phyloP scores from a whole-genome alignment of 2,797 vertebrate genomes.

The Trichosurus vulpecula region DNA sequence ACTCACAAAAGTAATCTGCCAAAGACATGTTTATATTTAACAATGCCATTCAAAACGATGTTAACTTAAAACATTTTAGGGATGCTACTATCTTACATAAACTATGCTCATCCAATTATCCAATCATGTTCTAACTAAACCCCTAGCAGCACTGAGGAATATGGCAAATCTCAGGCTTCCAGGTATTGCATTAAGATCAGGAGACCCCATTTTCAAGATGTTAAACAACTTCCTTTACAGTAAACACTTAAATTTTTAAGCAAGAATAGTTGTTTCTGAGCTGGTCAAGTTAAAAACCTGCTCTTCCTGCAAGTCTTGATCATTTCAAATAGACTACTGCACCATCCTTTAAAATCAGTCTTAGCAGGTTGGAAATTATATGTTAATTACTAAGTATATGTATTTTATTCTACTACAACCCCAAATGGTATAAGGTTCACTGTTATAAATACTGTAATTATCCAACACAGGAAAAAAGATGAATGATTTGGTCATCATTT shows the following conservation, averaged over 20 bases:
- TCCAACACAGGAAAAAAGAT: slow-evolving; percentile 32
- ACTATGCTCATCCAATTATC: not conserved
- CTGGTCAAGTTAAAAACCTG: slow-evolving; percentile 50
- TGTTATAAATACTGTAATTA: slow-evolving; percentile 11
- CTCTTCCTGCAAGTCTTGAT: slow-evolving; percentile 60
- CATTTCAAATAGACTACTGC: slow-evolving; percentile 40
- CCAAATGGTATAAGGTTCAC: slow-evolving; percentile 25
- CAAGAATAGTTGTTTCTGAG: slow-evolving; percentile 41
- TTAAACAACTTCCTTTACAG: not conserved
- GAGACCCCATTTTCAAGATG: not conserved
- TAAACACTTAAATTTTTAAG: slow-evolving; percentile 40
- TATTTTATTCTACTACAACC: slow-evolving; percentile 49
- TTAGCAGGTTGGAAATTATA: slow-evolving; percentile 52
- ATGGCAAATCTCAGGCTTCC: slow-evolving; percentile 31
- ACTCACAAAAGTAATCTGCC: not conserved
- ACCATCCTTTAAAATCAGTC: slow-evolving; percentile 51
- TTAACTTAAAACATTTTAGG: not conserved
- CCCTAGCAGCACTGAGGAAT: not conserved
- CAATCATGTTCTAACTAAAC: slow-evolving; percentile 31
- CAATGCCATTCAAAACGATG: slow-evolving; percentile 8
- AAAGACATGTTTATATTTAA: slow-evolving; percentile 48
- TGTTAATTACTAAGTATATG: slow-evolving; percentile 49
- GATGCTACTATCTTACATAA: not conserved
- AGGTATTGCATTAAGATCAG: not conserved
- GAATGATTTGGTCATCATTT: slow-evolving; percentile 37